A percentile compares a stretch with the other conserved stretches of the same genome.
These are phyloP conservation scores for Pyrrhosoma nymphula DNA, from an alignment of 2,888 invertebrate species.

Conservation along the genomic window DNA sequence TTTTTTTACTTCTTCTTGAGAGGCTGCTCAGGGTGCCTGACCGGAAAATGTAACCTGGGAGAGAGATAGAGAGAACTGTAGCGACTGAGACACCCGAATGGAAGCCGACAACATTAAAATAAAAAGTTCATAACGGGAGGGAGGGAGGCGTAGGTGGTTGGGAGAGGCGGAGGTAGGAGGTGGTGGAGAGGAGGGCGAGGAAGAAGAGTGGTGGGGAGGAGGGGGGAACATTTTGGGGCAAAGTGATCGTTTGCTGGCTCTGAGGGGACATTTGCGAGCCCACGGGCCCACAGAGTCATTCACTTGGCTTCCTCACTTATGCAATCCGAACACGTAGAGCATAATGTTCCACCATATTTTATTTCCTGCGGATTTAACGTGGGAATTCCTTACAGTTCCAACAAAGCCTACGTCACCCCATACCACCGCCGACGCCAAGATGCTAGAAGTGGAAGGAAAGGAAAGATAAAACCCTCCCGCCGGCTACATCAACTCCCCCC, in stretches of 20 bases:
- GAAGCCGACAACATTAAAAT: conserved; percentile 44
- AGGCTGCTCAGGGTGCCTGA: background rate
- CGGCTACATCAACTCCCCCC: conserved; percentile 9
- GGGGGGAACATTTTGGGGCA: conserved; percentile 44
- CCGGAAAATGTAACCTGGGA: background rate
- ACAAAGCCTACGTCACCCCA: conserved; percentile 59
- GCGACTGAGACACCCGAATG: background rate
- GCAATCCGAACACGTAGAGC: conserved; percentile 63
- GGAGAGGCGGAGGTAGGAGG: background rate
- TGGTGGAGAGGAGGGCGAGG: background rate
- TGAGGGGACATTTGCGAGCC: conserved; percentile 58
- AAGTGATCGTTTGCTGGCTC: conserved; percentile 58
- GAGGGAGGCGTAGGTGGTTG: background rate
- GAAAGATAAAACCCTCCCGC: conserved; percentile 8
- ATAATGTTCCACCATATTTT: conserved; percentile 63
- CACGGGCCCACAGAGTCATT: conserved; percentile 31
- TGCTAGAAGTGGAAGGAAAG: background rate
- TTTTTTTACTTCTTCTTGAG: background rate
- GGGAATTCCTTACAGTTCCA: conserved; percentile 62
- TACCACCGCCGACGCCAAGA: background rate
- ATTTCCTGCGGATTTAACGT: conserved; percentile 65
- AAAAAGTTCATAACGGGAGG: conserved; percentile 44
- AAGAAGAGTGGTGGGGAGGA: background rate
- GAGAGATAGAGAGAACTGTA: background rate
- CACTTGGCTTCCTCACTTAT: conserved; percentile 51